phyloP scores from a whole-genome alignment of 2,888 invertebrate genomes.

The Parapristionchus giblindavisi region DNA sequence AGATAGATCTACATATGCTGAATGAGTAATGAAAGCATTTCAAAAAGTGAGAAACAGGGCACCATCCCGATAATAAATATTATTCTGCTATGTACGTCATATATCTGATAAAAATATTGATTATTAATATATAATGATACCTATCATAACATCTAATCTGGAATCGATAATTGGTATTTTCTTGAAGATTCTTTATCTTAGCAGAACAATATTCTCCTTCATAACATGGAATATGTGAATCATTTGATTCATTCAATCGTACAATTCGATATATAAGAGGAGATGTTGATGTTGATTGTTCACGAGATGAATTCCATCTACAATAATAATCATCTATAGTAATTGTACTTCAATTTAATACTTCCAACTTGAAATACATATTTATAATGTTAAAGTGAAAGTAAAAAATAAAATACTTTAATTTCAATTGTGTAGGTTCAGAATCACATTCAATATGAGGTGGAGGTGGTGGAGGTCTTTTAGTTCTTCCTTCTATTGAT shows the following conservation, averaged over 20 bases:
- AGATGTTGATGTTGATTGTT: background rate
- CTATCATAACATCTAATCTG: conserved; percentile 79
- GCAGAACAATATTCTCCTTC: conserved; percentile 54
- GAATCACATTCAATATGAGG: conserved; percentile 74
- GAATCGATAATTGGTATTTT: conserved; percentile 84
- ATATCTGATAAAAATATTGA: too few species aligned
- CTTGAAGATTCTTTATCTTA: conserved; percentile 70
- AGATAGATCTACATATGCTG: too few species aligned
- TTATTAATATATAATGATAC: conserved; percentile 29
- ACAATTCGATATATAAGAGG: conserved; percentile 10
- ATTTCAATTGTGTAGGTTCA: conserved; percentile 79
- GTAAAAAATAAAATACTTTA: too few species aligned
- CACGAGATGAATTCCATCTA: too few species aligned
- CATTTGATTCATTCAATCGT: conserved; percentile 69
- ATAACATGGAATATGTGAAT: conserved; percentile 56
- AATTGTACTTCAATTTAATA: too few species aligned
- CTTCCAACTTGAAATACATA: too few species aligned
- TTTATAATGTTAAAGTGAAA: too few species aligned
- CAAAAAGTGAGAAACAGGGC: too few species aligned
- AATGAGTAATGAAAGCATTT: too few species aligned
- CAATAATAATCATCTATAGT: too few species aligned
- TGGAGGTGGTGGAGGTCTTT: conserved; percentile 83
- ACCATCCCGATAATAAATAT: too few species aligned
- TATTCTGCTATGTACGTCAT: too few species aligned
- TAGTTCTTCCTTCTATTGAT: conserved; percentile 80